Conservation (phyloP, 37 sponge, comb jelly and placozoan species). For the Theonella swinhoei region DNA sequence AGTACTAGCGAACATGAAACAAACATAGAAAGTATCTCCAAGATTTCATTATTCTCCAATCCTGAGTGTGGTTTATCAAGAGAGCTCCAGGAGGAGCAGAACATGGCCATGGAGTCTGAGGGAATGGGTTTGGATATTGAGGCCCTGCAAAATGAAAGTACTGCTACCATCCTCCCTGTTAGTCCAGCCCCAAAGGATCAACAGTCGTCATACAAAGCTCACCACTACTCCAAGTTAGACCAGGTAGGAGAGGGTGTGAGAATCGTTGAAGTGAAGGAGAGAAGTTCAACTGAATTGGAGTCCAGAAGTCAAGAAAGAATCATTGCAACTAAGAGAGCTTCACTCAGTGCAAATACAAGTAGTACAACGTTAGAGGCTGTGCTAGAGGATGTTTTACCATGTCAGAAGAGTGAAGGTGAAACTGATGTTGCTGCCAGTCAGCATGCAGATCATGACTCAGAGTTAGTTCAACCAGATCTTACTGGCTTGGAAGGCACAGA, state of each 20-base stretch:
- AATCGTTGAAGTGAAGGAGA: not conserved
- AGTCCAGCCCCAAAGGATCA: slow-evolving; percentile 42
- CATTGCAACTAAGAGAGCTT: not conserved
- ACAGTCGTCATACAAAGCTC: slow-evolving; percentile 2
- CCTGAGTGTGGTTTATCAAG: too few relatives aligned
- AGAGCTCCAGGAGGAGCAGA: too few relatives aligned
- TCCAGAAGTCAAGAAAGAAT: not conserved
- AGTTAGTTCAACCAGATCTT: too few relatives aligned
- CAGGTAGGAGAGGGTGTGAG: not conserved
- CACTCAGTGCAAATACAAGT: not conserved
- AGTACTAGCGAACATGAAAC: too few relatives aligned
- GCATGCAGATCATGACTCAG: not conserved
- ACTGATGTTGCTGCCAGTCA: not conserved
- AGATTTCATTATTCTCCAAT: too few relatives aligned
- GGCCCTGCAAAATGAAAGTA: not conserved
- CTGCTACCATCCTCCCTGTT: slow-evolving; percentile 24
- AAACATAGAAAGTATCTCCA: too few relatives aligned
- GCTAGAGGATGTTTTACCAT: not conserved
- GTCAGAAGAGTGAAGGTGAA: not conserved
- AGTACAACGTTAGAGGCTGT: not conserved
- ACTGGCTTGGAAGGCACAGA: too few relatives aligned
- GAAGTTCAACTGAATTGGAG: not conserved
- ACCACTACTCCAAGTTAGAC: slow-evolving; percentile 26
- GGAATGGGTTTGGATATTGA: not conserved
- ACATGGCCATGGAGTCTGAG: not conserved